phyloP scores from a whole-genome alignment of 2,113 vertebrate genomes.

The Tyrannus savana region DNA sequence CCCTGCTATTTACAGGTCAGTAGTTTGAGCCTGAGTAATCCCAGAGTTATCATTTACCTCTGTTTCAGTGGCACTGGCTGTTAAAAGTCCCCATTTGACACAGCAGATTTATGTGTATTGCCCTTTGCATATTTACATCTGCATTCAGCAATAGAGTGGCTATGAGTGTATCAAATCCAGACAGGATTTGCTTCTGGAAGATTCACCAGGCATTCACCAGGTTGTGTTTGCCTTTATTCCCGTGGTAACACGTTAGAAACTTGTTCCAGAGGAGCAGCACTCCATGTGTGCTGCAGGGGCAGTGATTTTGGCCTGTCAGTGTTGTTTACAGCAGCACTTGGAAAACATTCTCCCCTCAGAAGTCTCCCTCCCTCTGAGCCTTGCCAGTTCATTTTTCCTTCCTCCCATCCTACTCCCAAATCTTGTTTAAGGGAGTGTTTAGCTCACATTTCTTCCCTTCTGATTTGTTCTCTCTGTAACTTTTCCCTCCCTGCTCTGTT shows the following conservation, averaged over 20 bases:
- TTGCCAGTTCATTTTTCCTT: background rate
- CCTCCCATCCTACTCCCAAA: background rate
- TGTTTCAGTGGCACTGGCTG: background rate
- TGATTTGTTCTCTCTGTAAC: background rate
- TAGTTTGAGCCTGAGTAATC: background rate
- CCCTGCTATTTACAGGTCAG: background rate
- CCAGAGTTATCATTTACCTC: background rate
- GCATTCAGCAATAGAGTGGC: background rate
- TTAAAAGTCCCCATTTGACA: background rate
- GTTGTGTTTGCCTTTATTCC: conserved; percentile 21
- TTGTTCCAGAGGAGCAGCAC: background rate
- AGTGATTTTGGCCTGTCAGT: background rate
- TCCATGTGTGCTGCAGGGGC: background rate
- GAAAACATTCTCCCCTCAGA: background rate
- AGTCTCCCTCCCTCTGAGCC: background rate
- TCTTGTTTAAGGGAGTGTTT: background rate
- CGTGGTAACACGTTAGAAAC: background rate
- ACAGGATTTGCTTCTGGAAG: background rate
- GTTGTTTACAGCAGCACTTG: background rate
- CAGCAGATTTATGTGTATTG: background rate
- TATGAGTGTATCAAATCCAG: background rate
- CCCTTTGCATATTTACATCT: background rate
- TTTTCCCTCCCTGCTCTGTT: background rate
- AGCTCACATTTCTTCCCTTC: background rate
- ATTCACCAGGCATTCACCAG: background rate